Base-by-base conservation (phyloP, 2,797 vertebrate species). In the Rhinella marina region DNA sequence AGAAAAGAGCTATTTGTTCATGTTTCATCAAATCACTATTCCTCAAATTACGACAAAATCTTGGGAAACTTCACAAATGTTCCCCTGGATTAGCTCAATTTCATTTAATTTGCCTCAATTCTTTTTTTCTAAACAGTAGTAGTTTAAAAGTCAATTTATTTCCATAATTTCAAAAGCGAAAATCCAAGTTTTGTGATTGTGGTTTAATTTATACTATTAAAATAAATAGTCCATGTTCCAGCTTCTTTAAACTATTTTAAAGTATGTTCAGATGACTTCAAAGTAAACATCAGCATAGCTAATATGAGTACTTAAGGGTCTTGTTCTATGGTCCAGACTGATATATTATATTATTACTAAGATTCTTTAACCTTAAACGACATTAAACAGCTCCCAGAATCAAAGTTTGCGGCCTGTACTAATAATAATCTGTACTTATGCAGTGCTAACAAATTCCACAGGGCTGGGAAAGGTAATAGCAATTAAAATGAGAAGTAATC, bases 41-140 rank as follows among this genome's bases (percentile, higher is more conserved):
- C 64, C 81, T 72, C 52, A 73, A 41, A 84, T 84, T 57, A 32
- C 29, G 73, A 19, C 54, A 32, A 72, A 84, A 84, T 70, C 29
- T 73, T 54, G 70, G 54, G 52, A 73, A 72, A 84, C 29, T 7
- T 56, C n/a, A 83, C 48, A 82, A 70, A 56, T 32, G 27, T 83
- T 57, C 27, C 11, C 11, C 10, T 8, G 25, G 52, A 83, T 41
- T 73, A 57, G 27, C 17, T 41, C 25, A 27, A 83, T 70, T 83
- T 32, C 3, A 73, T 73, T 41, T 57, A 57, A 73, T 59, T n/a
- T 73, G 56, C 29, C 70, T 41, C 48, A 82, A 66, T 29, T 29
- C n/a, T 54, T 72, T 82, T 68, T 82, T 72, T 72, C 16, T 25
- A 57, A 83, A 70, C 66, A 72, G 8, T 56, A 41, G 81, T 70